Evolutionary conservation across 2,113 vertebrate genomes (phyloP).

Genomic region (Tonatia bakeri): DNA sequence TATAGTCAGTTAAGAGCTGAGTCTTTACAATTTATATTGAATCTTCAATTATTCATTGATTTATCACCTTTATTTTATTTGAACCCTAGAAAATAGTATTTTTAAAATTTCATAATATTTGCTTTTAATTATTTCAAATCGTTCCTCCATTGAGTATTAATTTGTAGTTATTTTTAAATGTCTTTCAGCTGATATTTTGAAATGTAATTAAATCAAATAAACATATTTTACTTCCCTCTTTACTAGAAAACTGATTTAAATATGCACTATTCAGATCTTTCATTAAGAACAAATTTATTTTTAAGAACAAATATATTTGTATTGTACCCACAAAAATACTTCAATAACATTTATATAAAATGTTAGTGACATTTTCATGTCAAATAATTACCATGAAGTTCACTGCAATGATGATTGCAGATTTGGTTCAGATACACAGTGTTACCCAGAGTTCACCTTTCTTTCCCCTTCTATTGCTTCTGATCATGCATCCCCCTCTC

Average conservation of each 20-base stretch:
- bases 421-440: background rate
- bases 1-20: background rate
- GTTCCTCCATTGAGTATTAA: background rate
- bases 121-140: background rate
- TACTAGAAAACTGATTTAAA: constrained; percentile 12
- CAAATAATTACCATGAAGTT: background rate
- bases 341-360: background rate
- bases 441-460: background rate
- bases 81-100: constrained; percentile 9
- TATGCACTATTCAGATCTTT: background rate
- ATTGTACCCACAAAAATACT: background rate
- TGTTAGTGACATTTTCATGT: background rate
- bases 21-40: background rate
- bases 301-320: background rate
- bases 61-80: constrained; percentile 17
- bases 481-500: background rate
- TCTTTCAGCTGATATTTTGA: background rate
- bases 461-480: background rate
- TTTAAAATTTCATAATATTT: background rate
- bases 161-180: background rate
- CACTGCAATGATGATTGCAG: background rate
- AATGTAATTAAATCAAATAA: constrained; percentile 8
- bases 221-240: background rate
- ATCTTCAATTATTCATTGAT: background rate
- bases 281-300: background rate